Evolutionary conservation across 2,888 invertebrate genomes (phyloP), one percentile per base, ranked within the genome.

Genomic region (Tenthredo notha): DNA sequence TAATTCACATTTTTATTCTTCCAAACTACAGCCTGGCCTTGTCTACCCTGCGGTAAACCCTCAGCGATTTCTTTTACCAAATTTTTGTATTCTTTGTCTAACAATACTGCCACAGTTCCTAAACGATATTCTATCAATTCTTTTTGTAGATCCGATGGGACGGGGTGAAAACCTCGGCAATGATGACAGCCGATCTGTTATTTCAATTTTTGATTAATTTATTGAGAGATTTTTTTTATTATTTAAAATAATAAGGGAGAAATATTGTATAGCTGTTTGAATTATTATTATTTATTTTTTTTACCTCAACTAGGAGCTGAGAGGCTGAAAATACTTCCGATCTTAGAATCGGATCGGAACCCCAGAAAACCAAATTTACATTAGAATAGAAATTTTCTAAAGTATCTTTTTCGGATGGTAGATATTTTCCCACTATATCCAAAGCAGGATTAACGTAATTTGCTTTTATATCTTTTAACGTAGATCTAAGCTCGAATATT

Each of bases 121-220:
- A 88, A 84, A 83, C 90, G 90, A 65, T 88, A 90, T 85, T 92
- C 92, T 12, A 93, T 87, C 21, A 93, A 80, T 61, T 89, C 87
- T 80, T 93, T 92, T 47, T 92, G 92, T 33, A 93, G 85, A 0
- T 88, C 87, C 4, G 85, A 21, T 43, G 91, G 90, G 58, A 93
- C 86, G 1, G 92, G 92, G 72, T 91, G 89, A 10, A 90, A 84
- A 3, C 91, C 92, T 89, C 92, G 88, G 77, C 93, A 93, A 61
- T 93, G 93, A 87, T 93, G 93, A 80, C 93, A 93, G 15, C 93
- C 93, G 43, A 92, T 87, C 93, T 93, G 29, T 15, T 18, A 29
- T n/a, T 47, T 40, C 6, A 33, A 67, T 67, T 15, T 33, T 18
- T 18, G 70, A 85, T 74, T n/a, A 29, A 12, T 67, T 67, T 15